These are phyloP conservation scores for Sus scrofa DNA, from an alignment of 2,113 vertebrate species.

Conservation along the genomic window T2T-Sscrofa CM000813.6:17968501-17969000, in stretches of 20 bases:
- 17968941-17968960: neutral
- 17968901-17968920: neutral
- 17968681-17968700: neutral
- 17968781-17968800: constrained; percentile 95
- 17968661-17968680: neutral
- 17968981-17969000: neutral
- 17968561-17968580: neutral
- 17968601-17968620: neutral
- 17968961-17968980: neutral
- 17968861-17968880: neutral
- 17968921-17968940: neutral
- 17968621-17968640: neutral
- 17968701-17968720: neutral
- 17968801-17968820: constrained; percentile 88
- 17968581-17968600: neutral
- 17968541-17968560: neutral
- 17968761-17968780: constrained; percentile 97
- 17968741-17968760: constrained; percentile 81
- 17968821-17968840: constrained; percentile 90
- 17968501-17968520: neutral
- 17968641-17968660: neutral
- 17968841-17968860: neutral
- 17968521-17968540: neutral
- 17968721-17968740: neutral
- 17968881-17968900: neutral